These are phyloP conservation scores for Sthenelais limicola DNA, from an alignment of 2,888 invertebrate species.

Conservation along the genomic window DNA sequence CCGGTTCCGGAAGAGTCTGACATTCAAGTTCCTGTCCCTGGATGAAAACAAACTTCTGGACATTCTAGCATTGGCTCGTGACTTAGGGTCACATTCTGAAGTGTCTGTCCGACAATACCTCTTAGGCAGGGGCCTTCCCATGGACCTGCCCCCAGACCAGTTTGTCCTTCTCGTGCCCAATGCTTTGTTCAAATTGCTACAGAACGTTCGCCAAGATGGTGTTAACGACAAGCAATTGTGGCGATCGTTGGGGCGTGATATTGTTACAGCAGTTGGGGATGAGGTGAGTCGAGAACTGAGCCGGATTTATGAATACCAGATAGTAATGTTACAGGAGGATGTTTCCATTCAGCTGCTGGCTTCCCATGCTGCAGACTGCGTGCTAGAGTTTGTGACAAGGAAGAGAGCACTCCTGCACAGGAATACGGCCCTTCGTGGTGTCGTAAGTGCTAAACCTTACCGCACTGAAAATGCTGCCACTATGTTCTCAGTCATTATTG, in stretches of 20 bases:
- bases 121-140: constrained; percentile 38
- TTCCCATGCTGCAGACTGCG: constrained; percentile 50
- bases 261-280: constrained; percentile 46
- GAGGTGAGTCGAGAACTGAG: constrained; percentile 51
- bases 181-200: constrained; percentile 41
- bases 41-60: constrained; percentile 46
- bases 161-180: constrained; percentile 45
- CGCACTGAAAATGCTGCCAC: constrained; percentile 17
- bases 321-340: constrained; percentile 47
- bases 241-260: constrained; percentile 46
- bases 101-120: constrained; percentile 49
- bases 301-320: constrained; percentile 52
- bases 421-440: constrained; percentile 47
- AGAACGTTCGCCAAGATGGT: constrained; percentile 42
- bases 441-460: constrained; percentile 39
- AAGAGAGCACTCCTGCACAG: constrained; percentile 49
- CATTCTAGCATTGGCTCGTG: constrained; percentile 34
- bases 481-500: constrained; percentile 47
- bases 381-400: constrained; percentile 46
- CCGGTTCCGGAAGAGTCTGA: constrained; percentile 45
- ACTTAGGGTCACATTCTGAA: constrained; percentile 10
- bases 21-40: constrained; percentile 44
- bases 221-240: constrained; percentile 37
- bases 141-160: constrained; percentile 38
- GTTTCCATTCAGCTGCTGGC: constrained; percentile 48